Percentiles rank a stretch among this genome's conserved stretches.
phyloP scores from a whole-genome alignment of 2,888 invertebrate species.

The Silvanus unidentatus region DNA sequence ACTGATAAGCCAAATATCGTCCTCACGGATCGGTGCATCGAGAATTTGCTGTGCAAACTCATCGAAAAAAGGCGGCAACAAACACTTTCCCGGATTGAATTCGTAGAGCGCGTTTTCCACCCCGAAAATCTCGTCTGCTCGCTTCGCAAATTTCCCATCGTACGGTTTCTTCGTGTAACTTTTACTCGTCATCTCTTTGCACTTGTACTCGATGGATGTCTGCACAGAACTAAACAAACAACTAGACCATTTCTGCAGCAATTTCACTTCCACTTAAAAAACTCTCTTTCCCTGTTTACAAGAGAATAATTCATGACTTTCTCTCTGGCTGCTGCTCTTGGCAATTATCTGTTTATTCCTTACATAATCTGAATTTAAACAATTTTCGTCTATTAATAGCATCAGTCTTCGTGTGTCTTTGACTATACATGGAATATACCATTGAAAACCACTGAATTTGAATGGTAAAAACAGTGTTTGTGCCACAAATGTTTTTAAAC shows the following conservation, averaged over 20 bases:
- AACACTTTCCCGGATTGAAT: slow-evolving; percentile 64
- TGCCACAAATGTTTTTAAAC: too few species aligned
- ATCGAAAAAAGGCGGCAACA: slow-evolving; percentile 64
- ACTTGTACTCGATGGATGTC: too few species aligned
- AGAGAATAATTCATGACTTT: background rate
- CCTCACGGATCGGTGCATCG: slow-evolving; percentile 63
- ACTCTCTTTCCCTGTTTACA: background rate
- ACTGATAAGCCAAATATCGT: slow-evolving; percentile 82
- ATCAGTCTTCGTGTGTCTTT: too few species aligned
- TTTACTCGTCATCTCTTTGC: slow-evolving; percentile 14
- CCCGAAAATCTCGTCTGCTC: slow-evolving; percentile 63
- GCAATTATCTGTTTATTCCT: background rate
- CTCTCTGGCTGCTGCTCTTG: background rate
- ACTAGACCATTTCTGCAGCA: too few species aligned
- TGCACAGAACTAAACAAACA: too few species aligned
- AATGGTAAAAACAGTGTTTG: too few species aligned
- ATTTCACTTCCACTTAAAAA: background rate
- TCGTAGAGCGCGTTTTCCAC: slow-evolving; percentile 64
- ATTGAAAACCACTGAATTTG: too few species aligned
- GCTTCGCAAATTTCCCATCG: slow-evolving; percentile 34
- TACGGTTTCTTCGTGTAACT: slow-evolving; percentile 21
- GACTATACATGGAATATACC: too few species aligned
- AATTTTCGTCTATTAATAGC: too few species aligned
- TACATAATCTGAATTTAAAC: background rate
- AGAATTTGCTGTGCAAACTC: slow-evolving; percentile 64